phyloP scores from a whole-genome alignment of 1,140 invertebrate genomes.

The Papilio polytes region DNA sequence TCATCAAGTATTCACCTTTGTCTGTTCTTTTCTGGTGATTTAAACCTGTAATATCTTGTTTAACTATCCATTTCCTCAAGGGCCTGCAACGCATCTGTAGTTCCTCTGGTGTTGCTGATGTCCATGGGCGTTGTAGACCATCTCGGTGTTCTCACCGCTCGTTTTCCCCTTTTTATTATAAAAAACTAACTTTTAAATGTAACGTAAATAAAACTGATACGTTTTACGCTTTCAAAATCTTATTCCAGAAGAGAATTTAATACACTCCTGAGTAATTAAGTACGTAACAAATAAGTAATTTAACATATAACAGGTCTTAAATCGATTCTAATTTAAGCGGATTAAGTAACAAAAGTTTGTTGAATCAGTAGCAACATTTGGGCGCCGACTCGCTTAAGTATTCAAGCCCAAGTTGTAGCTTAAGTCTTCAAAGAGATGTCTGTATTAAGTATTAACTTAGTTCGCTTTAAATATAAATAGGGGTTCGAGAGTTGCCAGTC shows the following conservation, averaged over 20 bases:
- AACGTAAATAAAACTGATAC: neutral
- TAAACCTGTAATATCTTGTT: neutral
- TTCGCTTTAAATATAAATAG: constrained; percentile 41
- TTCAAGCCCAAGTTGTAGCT: constrained; percentile 36
- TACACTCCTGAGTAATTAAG: neutral
- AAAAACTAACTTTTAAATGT: neutral
- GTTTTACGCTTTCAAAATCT: neutral
- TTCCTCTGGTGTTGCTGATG: too few relatives aligned
- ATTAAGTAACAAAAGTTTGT: constrained; percentile 21
- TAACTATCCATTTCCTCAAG: neutral
- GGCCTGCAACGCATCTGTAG: too few relatives aligned
- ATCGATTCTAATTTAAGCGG: constrained; percentile 27
- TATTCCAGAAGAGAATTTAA: neutral
- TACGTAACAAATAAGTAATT: neutral
- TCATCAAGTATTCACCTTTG: too few relatives aligned
- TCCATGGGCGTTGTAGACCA: too few relatives aligned
- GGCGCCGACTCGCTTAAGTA: constrained; percentile 36
- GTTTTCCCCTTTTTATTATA: too few relatives aligned
- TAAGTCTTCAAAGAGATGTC: constrained; percentile 41
- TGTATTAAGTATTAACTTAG: constrained; percentile 40
- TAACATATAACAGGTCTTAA: neutral
- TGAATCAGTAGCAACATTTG: constrained; percentile 29
- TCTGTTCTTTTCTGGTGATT: too few relatives aligned
- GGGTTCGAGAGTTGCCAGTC: neutral
- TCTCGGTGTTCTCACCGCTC: too few relatives aligned